Evolutionary conservation across 2,888 invertebrate genomes (phyloP).

Genomic region (Drosophila infuscata): DNA sequence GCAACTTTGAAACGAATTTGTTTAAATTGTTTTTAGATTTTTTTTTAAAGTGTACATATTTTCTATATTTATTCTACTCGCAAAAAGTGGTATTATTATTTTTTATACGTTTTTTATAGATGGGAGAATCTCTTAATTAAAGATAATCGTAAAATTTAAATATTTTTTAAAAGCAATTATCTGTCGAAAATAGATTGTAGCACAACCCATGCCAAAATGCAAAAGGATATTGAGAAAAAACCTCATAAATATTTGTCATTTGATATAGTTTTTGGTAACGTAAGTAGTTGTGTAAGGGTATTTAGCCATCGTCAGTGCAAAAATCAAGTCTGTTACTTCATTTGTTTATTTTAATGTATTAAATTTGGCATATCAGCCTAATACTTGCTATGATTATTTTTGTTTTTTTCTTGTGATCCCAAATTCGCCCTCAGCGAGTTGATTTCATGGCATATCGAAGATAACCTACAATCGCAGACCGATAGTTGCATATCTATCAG

Average conservation of each 20-base stretch:
- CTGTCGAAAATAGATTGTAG: not conserved
- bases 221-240: no score
- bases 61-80: not conserved
- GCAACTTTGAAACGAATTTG: constrained; percentile 20
- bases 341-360: not conserved
- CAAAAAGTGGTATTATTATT: no score
- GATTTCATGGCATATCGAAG: not conserved
- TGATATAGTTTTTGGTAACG: not conserved
- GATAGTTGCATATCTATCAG: not conserved
- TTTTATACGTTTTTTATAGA: no score
- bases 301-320: not conserved
- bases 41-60: not conserved
- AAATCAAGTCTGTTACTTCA: not conserved
- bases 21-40: constrained; percentile 1
- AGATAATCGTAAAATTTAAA: not conserved
- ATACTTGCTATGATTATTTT: not conserved
- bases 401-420: not conserved
- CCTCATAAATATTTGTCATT: not conserved
- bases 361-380: not conserved
- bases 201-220: not conserved
- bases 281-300: not conserved
- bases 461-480: not conserved
- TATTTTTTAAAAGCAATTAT: not conserved
- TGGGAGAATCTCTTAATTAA: not conserved
- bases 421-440: not conserved